These are phyloP conservation scores for Pachyrhynchus sulphureomaculatus DNA, from an alignment of 1,140 invertebrate genomes.

Conservation along the genomic window DNA sequence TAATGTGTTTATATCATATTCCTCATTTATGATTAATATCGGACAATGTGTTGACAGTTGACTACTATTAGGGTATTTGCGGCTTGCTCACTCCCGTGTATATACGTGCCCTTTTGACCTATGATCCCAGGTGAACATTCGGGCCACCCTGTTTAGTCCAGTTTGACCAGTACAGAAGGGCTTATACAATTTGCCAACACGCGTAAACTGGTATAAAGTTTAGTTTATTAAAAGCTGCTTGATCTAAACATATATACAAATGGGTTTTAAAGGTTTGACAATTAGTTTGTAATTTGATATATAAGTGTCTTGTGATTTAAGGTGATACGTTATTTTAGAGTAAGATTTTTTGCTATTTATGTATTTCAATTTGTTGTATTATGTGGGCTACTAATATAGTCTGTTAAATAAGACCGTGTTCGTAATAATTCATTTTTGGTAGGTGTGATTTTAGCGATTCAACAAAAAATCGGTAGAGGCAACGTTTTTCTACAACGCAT, in stretches of 20 bases:
- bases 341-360: too few relatives aligned
- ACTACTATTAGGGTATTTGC: constrained; percentile 51
- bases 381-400: too few relatives aligned
- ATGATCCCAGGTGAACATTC: constrained; percentile 37
- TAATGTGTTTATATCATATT: neutral
- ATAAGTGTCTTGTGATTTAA: too few relatives aligned
- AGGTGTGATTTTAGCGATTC: too few relatives aligned
- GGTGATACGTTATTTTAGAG: too few relatives aligned
- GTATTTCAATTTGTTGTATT: too few relatives aligned
- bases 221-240: constrained; percentile 28
- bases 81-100: constrained; percentile 52
- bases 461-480: too few relatives aligned
- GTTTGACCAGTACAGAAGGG: constrained; percentile 31
- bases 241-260: constrained; percentile 18
- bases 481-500: too few relatives aligned
- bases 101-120: constrained; percentile 40
- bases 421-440: too few relatives aligned
- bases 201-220: neutral
- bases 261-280: constrained; percentile 7
- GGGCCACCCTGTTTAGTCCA: constrained; percentile 30
- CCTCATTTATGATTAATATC: constrained; percentile 50
- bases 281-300: neutral
- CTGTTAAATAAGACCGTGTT: too few relatives aligned
- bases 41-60: constrained; percentile 51
- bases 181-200: constrained; percentile 36